Evolutionary conservation across 2,113 vertebrate genomes (phyloP), one percentile per base, ranked within the genome.

Genomic region (Sus scrofa): DNA sequence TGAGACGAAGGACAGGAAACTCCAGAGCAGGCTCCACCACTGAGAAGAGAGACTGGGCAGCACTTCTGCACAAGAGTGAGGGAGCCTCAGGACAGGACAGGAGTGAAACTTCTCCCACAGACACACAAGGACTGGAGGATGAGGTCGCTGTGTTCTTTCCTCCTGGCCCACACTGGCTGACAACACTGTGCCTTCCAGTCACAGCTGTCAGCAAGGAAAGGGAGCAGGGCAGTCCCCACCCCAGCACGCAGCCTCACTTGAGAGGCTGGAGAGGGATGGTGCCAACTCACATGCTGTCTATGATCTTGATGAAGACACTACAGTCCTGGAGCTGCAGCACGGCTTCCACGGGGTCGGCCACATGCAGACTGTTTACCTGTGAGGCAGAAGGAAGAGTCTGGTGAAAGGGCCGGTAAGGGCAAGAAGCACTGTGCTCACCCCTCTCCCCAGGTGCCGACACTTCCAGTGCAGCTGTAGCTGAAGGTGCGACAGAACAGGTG

Each of bases 231-330:
- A 83, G 65, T 20, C 10, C 16, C 63, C 37, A 27, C 11, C 3
- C 34, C 32, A 68, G 24, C 44, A 37, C 3, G 27, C 13, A 60
- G 73, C 81, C 71, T 73, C 27, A 4, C 18, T 12, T 24, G 54
- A 71, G 12, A 65, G 20, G 62, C 62, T 34, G 10, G 82, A 30
- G 4, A 62, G 56, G 30, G 6, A 16, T 11, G 52, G 26, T 1
- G 30, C 4, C 1, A 86, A 99, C 99, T 99, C 98, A 99, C 99
- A 99, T 95, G 96, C 97, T 97, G 54, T 98, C 91, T 73, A 99
- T 98, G 84, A 99, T 98, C 96, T 98, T 98, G 75, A 99, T 44
- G 60, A 99, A 98, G 63, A 99, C 2, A 0, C 83, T 71, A 7
- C 99, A 99, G 95, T 99, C 99, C 91, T 98, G 98, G 70, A 99